Percentiles rank a stretch among this genome's conserved stretches.
These are phyloP conservation scores for Dicrurus megarhynchus DNA, from an alignment of 2,113 vertebrate genomes.

Conservation along the genomic window DNA sequence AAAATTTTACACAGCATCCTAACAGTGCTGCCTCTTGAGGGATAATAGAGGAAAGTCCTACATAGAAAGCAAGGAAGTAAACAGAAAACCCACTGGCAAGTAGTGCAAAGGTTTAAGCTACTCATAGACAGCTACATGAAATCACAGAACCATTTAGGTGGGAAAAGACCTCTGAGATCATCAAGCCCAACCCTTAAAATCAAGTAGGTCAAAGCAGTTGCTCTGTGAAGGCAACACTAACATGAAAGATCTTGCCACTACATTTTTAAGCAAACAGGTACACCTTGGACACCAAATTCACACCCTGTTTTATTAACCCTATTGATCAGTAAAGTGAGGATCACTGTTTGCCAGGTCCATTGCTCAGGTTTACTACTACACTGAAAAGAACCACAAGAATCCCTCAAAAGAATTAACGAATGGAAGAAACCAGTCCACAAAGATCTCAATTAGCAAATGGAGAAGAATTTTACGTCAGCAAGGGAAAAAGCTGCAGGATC, in stretches of 20 bases:
- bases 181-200: neutral
- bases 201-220: neutral
- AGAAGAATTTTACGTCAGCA: neutral
- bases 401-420: neutral
- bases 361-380: neutral
- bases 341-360: neutral
- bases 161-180: neutral
- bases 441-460: neutral
- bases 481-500: neutral
- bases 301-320: neutral
- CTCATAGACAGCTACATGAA: neutral
- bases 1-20: conserved; percentile 63
- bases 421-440: neutral
- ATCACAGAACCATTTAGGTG: neutral
- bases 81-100: conserved; percentile 7
- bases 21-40: conserved; percentile 56
- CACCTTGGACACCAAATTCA: neutral
- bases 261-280: neutral
- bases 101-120: neutral
- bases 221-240: neutral
- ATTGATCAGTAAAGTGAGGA: neutral
- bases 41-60: conserved; percentile 29
- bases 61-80: conserved; percentile 12
- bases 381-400: neutral
- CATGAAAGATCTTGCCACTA: neutral